Base-by-base conservation (phyloP, 2,113 vertebrate species). In the Glaucomys volans region DNA sequence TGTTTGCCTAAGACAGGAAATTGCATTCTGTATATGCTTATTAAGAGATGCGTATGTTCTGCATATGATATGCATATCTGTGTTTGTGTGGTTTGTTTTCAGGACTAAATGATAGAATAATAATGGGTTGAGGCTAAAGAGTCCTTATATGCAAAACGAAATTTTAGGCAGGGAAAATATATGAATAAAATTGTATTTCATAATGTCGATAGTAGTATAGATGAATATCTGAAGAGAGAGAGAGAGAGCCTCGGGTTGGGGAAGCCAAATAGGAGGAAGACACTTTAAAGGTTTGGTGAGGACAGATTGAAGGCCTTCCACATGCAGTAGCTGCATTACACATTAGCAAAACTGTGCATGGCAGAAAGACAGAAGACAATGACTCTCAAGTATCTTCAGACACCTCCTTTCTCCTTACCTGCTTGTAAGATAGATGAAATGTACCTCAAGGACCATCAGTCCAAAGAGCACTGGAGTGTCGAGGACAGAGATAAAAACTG, bases 401-500 rank as follows among this genome's bases (percentile, higher is more conserved):
- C 28, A 81, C 7, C 4, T 90, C 12, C 86, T 90, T 92, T 95
- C 81, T 87, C 28, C 10, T 74, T 86, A 64, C 32, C 35, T 83
- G 40, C 28, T 75, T 97, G 44, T 72, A 87, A 57, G 40, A 47
- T 24, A 71, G 54, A 50, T 82, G 9, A 92, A 57, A 77, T 81
- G n/a, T 42, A 16, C 16, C 26, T 93, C 59, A 71, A 79, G 67
- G 32, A 90, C 26, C 44, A 35, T 71, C 35, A 69, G 26, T 20
- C 35, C 24, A 50, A 71, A 92, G n/a, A 57, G 17, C 40, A 54
- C 4, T 28, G 32, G n/a, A 44, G 54, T 87, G 72, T 95, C 72
- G 88, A 93, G 91, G 92, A 74, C 82, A 95, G 54, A 88, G 54
- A 92, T 52, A 32, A 84, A 97, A 94, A 66, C 54, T 79, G 24